Evolutionary conservation across 2,888 invertebrate genomes (phyloP).

Genomic region (Drosophila neutralis): DNA sequence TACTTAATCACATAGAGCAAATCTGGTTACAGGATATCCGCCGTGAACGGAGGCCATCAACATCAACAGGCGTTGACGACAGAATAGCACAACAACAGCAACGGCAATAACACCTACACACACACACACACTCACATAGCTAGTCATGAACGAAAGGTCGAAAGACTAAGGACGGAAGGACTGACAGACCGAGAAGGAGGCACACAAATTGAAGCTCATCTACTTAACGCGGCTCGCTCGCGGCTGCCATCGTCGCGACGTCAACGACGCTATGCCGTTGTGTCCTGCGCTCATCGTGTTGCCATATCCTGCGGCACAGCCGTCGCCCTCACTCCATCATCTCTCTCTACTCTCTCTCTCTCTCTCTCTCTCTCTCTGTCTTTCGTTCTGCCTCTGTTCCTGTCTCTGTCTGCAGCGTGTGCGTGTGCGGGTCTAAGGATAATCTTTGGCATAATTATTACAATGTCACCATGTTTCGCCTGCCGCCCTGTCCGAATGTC

Average conservation of each 20-base stretch:
- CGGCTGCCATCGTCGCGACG: conserved; percentile 66
- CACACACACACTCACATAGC: not conserved
- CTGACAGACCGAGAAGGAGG: conserved; percentile 36
- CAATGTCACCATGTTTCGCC: conserved; percentile 80
- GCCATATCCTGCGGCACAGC: conserved; percentile 70
- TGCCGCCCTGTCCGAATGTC: conserved; percentile 26
- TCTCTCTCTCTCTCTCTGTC: no score
- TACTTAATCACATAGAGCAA: conserved; percentile 81
- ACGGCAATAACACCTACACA: conserved; percentile 12
- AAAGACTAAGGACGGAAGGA: conserved; percentile 28
- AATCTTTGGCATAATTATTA: conserved; percentile 82
- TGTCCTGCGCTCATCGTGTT: conserved; percentile 61
- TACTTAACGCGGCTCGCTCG: conserved; percentile 76
- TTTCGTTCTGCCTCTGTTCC: not conserved
- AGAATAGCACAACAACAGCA: conserved; percentile 52
- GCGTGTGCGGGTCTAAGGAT: conserved; percentile 71
- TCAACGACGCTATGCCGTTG: conserved; percentile 45
- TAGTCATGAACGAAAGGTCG: conserved; percentile 18
- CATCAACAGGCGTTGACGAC: conserved; percentile 55
- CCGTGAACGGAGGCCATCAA: conserved; percentile 67
- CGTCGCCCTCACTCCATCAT: conserved; percentile 53
- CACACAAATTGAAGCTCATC: conserved; percentile 76
- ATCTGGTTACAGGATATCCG: conserved; percentile 81
- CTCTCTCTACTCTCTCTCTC: not conserved
- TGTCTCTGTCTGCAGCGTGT: conserved; percentile 27